Evolutionary conservation across 2,888 invertebrate genomes (phyloP).

Genomic region (Drosophila gaucha): DNA sequence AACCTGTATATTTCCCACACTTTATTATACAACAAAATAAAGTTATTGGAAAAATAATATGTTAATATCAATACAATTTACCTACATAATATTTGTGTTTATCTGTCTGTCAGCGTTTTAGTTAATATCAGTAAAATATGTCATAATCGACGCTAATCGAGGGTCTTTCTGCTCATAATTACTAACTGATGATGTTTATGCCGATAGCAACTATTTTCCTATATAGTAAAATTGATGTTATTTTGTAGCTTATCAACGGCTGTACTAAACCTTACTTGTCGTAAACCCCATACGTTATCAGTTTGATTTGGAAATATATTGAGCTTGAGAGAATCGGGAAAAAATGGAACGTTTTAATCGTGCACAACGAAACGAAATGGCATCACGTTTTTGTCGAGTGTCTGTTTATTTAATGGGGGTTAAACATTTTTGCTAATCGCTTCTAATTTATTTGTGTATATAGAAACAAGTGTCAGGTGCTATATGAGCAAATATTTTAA

Average conservation of each 20-base stretch:
- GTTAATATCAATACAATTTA: no score
- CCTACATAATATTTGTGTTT: background rate
- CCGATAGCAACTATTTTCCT: conserved; percentile 39
- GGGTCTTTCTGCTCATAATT: conserved; percentile 13
- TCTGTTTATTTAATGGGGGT: conserved; percentile 1
- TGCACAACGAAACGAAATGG: background rate
- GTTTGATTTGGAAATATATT: conserved; percentile 13
- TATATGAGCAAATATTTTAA: background rate
- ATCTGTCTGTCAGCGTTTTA: background rate
- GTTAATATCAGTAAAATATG: conserved; percentile 3
- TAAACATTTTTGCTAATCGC: conserved; percentile 1
- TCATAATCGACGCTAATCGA: conserved; percentile 3
- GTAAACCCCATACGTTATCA: conserved; percentile 24
- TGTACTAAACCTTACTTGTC: conserved; percentile 1
- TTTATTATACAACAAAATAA: background rate
- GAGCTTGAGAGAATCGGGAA: conserved; percentile 2
- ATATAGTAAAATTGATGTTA: conserved; percentile 10
- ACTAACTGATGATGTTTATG: no score
- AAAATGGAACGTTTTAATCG: conserved; percentile 22
- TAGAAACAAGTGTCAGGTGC: background rate
- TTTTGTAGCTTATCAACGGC: conserved; percentile 42
- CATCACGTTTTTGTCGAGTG: conserved; percentile 65
- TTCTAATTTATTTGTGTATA: background rate
- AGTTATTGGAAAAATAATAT: background rate
- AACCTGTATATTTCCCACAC: background rate